phyloP scores from a whole-genome alignment of 2,797 vertebrate species.

The Micromesistius poutassou region DNA sequence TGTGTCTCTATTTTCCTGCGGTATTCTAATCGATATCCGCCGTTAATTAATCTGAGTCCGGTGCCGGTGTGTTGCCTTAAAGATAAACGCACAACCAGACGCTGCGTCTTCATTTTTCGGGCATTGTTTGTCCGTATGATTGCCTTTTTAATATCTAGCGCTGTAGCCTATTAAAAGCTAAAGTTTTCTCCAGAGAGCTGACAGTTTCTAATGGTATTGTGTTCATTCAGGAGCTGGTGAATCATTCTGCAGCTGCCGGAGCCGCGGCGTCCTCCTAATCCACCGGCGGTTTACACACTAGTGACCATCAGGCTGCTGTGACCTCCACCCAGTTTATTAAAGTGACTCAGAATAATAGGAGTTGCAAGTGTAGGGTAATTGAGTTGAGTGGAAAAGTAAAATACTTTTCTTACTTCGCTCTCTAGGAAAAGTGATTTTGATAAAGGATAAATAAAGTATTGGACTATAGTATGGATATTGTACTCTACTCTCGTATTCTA shows the following conservation, averaged over 20 bases:
- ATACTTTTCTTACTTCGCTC: neutral
- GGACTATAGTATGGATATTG: constrained; percentile 62
- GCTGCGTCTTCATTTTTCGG: constrained; percentile 47
- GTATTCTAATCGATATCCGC: constrained; percentile 62
- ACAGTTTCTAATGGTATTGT: constrained; percentile 13
- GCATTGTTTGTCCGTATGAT: constrained; percentile 52
- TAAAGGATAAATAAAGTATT: constrained; percentile 38
- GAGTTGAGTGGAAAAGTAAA: neutral
- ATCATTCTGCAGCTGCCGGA: too few relatives aligned
- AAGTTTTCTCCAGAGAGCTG: constrained; percentile 14
- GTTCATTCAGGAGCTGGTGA: constrained; percentile 6
- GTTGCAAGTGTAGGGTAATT: neutral
- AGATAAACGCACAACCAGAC: constrained; percentile 62
- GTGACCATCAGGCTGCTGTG: too few relatives aligned
- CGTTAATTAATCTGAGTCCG: constrained; percentile 71
- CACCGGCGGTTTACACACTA: too few relatives aligned
- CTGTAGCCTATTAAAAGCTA: constrained; percentile 26
- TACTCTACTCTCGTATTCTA: constrained; percentile 74
- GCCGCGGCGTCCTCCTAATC: too few relatives aligned
- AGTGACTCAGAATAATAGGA: neutral
- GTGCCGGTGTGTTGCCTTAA: constrained; percentile 64
- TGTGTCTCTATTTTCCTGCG: constrained; percentile 62
- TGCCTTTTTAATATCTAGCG: constrained; percentile 37
- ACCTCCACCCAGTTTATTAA: neutral
- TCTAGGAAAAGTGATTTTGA: neutral